Evolutionary conservation across 2,113 vertebrate genomes (phyloP), one percentile per base, ranked within the genome.

Genomic region (Phoxinus phoxinus): DNA sequence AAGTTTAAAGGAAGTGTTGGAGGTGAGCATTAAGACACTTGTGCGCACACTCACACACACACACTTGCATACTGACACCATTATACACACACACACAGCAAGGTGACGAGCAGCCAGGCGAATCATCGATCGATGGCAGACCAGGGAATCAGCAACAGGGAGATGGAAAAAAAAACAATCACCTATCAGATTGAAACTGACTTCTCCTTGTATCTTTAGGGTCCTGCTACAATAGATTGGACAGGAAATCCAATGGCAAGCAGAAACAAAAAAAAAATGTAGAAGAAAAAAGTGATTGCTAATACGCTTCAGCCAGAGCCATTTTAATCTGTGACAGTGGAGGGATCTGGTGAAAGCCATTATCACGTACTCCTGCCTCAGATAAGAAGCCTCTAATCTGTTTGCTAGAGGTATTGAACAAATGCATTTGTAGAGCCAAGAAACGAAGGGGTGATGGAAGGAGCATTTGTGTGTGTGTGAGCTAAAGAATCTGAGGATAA

Each of bases 301-400:
- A 94, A 96, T 93, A 91, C 94, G 93, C 91, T 90, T 88, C 89
- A 92, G 91, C 92, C 89, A 74, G 63, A 25, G 92, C 93, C 94
- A 91, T 95, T 97, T 96, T 97, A 97, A 98, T 98, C 97, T 97
- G 96, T 96, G 95, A 96, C 95, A 96, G 96, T 92, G 95, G 58
- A 92, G 94, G 96, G 96, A 97, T 97, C 95, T 96, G 97, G 95
- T 96, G 97, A 96, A 97, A 96, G 96, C 96, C 96, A 96, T 98
- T 98, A 98, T 97, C 96, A 96, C 95, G 92, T 93, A 93, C 95
- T 95, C 94, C 95, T 95, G 95, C 96, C 95, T 94, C 94, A 92
- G 96, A 98, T 97, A 98, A 97, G 95, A 95, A 95, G 93, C 90
- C 79, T 84, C 95, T 98, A 97, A 98, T 98, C 97, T 98, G 96